Conservation (phyloP, 2,888 invertebrate species). For the Epiblema foenella region DNA sequence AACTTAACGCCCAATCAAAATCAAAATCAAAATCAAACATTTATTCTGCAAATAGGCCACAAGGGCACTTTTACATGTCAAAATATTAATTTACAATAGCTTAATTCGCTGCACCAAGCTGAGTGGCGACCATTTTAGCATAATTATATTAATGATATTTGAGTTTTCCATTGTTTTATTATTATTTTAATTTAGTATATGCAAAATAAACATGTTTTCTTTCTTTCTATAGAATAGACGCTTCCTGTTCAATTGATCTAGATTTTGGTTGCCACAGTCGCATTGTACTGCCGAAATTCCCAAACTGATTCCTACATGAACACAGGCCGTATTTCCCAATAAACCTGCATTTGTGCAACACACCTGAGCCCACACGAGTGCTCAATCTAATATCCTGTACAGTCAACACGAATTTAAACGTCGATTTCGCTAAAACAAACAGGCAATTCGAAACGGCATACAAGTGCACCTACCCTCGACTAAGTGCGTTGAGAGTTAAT, state of each 20-base stretch:
- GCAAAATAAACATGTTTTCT: too few species aligned
- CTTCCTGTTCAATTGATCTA: background rate
- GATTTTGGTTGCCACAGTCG: background rate
- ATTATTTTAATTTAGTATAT: too few species aligned
- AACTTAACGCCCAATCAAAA: too few species aligned
- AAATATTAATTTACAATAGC: too few species aligned
- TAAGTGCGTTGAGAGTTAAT: background rate
- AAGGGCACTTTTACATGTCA: too few species aligned
- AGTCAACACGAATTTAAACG: conserved; percentile 42
- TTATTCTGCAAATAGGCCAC: too few species aligned
- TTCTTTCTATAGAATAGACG: too few species aligned
- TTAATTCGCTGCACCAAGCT: too few species aligned
- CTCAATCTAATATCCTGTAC: conserved; percentile 36
- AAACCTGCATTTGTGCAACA: conserved; percentile 21
- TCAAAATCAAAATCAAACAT: too few species aligned
- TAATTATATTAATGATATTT: too few species aligned
- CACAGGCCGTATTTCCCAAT: background rate
- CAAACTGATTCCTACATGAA: conserved; percentile 11
- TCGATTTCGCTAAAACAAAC: conserved; percentile 38
- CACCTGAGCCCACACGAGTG: conserved; percentile 1
- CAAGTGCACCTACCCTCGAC: conserved; percentile 23
- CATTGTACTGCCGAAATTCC: background rate
- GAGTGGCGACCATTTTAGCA: too few species aligned
- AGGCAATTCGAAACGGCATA: conserved; percentile 32
- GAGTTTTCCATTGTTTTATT: too few species aligned